Base-by-base conservation (phyloP, 2,113 vertebrate species). In the Mugil cephalus region DNA sequence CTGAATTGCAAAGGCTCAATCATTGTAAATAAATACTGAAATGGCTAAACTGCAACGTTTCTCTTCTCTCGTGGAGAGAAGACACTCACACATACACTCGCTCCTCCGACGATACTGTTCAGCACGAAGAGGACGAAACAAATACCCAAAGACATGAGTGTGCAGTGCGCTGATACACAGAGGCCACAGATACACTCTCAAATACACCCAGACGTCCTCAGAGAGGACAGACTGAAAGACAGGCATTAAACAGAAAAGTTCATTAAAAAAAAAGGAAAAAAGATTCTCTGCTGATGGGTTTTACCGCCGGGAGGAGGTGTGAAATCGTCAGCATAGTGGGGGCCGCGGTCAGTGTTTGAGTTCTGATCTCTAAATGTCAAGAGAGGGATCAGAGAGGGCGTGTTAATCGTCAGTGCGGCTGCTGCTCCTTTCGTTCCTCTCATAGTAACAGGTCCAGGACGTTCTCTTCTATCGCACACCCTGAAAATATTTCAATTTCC, bases 1-100 rank as follows among this genome's bases (percentile, higher is more conserved):
- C 96, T 86, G 95, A 95, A 97, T 95, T 95, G 94, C 95, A 95
- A 94, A 96, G 95, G 96, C 95, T 97, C 94, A 94, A 95, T 96
- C 93, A 93, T 94, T 94, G 95, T 30, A 96, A 99, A 99, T 98
- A 99, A 99, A 99, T 99, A 99, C 96, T 96, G 96, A 96, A 94
- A 94, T 94, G 95, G 95, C 95, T 95, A 95, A 94, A 94, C 85
- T 92, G 95, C 92, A 92, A 95, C 60, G 74, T 74, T 54, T 50
- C 54, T 17, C 68, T 82, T 81, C 59, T 85, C 75, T 88, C 85
- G 55, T 74, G 62, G 92, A 94, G 86, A 94, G 93, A 88, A 95
- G 87, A 83, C 13, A 56, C 72, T 15, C 74, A 59, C 13, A 47
- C 54, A 61, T 39, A 55, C 17, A 17, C 9, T 51, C 71, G 34